Evolutionary conservation across 92 coral and sea anemone genomes (phyloP).

Genomic region (Hydrozoanthus gracilis): DNA sequence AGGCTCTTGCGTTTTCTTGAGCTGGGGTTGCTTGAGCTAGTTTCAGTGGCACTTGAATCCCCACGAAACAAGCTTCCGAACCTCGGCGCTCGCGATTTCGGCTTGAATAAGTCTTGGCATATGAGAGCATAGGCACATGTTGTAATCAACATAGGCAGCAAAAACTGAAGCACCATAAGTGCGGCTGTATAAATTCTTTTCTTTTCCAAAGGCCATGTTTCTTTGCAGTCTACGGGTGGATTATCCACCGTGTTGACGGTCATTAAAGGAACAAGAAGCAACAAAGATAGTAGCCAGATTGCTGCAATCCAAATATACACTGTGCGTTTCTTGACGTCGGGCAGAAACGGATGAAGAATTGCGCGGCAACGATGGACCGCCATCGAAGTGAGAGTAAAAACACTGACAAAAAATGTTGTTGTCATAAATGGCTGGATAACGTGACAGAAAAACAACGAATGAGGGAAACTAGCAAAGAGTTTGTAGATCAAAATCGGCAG

Average conservation of each 20-base stretch:
- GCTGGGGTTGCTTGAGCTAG: neutral
- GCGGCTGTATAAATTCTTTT: slow-evolving; percentile 50
- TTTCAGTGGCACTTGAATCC: neutral
- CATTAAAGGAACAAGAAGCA: slow-evolving; percentile 71
- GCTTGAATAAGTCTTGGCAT: slow-evolving; percentile 34
- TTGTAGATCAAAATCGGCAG: slow-evolving; percentile 77
- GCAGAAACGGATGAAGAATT: slow-evolving; percentile 80
- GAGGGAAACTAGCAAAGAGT: slow-evolving; percentile 61
- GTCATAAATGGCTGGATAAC: slow-evolving; percentile 84
- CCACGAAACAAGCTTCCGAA: slow-evolving; percentile 9
- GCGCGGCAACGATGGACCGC: slow-evolving; percentile 91
- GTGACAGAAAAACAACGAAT: slow-evolving; percentile 72
- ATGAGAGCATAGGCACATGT: slow-evolving; percentile 39
- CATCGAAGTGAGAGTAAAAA: slow-evolving; percentile 86
- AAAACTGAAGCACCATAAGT: slow-evolving; percentile 55
- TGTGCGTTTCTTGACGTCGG: slow-evolving; percentile 68
- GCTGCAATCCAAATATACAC: slow-evolving; percentile 66
- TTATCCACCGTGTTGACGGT: slow-evolving; percentile 59
- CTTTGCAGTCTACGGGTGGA: slow-evolving; percentile 50
- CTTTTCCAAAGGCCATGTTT: slow-evolving; percentile 43
- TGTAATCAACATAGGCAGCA: slow-evolving; percentile 23
- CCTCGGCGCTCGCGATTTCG: slow-evolving; percentile 3
- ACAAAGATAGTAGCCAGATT: slow-evolving; percentile 73
- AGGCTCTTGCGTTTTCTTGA: neutral
- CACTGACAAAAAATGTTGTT: slow-evolving; percentile 82